Conservation (phyloP, 2,113 vertebrate genomes). For the Melanostigma gelatinosum region DNA sequence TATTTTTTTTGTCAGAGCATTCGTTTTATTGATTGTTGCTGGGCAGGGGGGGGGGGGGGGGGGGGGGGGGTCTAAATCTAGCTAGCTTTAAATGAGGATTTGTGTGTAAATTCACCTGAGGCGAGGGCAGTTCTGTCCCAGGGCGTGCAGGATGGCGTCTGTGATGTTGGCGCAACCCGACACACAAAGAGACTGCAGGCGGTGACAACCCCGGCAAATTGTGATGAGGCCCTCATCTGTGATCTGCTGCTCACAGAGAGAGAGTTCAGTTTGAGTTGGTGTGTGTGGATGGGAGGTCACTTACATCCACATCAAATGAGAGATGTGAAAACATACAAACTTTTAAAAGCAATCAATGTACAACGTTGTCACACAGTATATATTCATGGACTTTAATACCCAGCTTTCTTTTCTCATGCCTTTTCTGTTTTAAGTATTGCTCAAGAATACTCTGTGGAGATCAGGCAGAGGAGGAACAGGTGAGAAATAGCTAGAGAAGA, state of each 20-base stretch:
- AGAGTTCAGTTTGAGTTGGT: not conserved
- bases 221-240: constrained; percentile 98
- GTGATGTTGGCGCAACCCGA: constrained; percentile 98
- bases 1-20: not conserved
- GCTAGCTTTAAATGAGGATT: not conserved
- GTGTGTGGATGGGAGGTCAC: not conserved
- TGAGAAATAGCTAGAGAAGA: not conserved
- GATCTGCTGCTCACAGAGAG: constrained; percentile 89
- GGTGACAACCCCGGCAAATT: constrained; percentile 97
- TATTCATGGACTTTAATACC: not conserved
- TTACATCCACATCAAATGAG: not conserved
- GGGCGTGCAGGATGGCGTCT: constrained; percentile 94
- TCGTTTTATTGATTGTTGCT: not conserved
- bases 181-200: constrained; percentile 95
- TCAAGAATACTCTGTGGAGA: not conserved
- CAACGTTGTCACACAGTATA: not conserved
- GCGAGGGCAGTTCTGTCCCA: constrained; percentile 96
- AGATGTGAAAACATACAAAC: not conserved
- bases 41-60: too few species aligned
- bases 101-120: constrained; percentile 86
- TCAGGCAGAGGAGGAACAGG: constrained; percentile 2
- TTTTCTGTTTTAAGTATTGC: not conserved
- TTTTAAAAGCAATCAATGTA: not conserved
- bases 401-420: not conserved
- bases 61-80: too few species aligned